Base-by-base conservation (phyloP, 1,140 invertebrate genomes). In the Drosophila melanica region DNA sequence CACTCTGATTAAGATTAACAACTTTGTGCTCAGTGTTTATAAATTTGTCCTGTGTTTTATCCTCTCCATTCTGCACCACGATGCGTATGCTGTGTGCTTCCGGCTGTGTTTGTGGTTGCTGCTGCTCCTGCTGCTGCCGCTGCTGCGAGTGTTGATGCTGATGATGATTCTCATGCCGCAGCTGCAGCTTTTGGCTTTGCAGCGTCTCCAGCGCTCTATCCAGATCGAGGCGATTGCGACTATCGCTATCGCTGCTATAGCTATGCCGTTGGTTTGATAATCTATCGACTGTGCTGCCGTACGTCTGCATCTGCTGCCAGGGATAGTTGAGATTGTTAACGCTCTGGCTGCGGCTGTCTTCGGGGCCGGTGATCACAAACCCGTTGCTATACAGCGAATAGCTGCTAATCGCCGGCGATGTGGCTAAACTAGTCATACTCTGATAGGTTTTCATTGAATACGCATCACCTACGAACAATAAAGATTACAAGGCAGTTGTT, bases 391-490 rank as follows among this genome's bases (percentile, higher is more conserved):
- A 90, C 18, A 92, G 70, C 51, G 90, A 92, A 77, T 91, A 85
- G 74, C 86, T 92, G 71, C 90, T 92, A 65, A 91, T 90, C 23
- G 90, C 90, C 72, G 89, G 86, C 51, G 90, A 92, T 37, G 90
- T 92, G 74, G 90, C 90, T 92, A 92, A 90, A 78, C 90, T 92
- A 92, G 91, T 92, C 82, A 91, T 91, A 91, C 90, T 92, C 87
- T 91, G 86, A 90, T 90, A 92, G 12, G 90, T 92, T 92, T 92
- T 92, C 90, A 92, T 90, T 85, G 90, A 92, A 78, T 91, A 92
- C 79, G 90, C 90, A 73, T 92, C 90, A 84, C 90, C 90, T 92
- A 89, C 41, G 69, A 72, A 80, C 78, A 90, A 74, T 79, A 89
- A 64, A 87, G 72, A 68, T 57, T 64, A 80, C 33, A 35, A 35